Conservation (phyloP, 2,113 vertebrate species). For the Laticauda colubrina region DNA sequence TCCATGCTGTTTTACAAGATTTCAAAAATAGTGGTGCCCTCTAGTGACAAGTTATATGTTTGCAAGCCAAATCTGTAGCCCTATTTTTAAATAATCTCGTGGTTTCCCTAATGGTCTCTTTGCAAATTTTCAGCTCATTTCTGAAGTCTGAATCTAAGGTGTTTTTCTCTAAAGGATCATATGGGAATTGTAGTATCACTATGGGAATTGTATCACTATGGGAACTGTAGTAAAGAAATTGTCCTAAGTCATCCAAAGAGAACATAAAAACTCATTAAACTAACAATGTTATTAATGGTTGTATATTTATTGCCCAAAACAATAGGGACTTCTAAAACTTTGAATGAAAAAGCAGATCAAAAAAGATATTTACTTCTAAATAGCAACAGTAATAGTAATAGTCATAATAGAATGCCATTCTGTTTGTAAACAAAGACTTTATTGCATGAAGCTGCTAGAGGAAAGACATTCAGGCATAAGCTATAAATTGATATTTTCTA, state of each 20-base stretch:
- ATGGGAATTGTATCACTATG: background rate
- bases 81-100: background rate
- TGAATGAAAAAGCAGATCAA: background rate
- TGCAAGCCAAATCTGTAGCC: background rate
- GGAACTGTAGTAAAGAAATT: background rate
- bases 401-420: background rate
- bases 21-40: background rate
- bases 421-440: background rate
- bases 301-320: too few species aligned
- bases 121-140: background rate
- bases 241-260: background rate
- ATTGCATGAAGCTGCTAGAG: slow-evolving; percentile 3
- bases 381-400: background rate
- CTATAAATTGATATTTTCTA: background rate
- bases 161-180: background rate
- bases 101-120: background rate
- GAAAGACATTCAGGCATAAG: background rate
- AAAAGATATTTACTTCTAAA: background rate
- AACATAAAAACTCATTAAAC: too few species aligned
- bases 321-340: background rate
- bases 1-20: background rate
- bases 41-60: background rate
- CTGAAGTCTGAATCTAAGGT: background rate
- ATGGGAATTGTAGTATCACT: background rate
- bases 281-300: background rate